These are phyloP conservation scores for Crambe crambe DNA, from an alignment of 37 sponge, comb jelly and placozoan genomes.

Conservation along the genomic window DNA sequence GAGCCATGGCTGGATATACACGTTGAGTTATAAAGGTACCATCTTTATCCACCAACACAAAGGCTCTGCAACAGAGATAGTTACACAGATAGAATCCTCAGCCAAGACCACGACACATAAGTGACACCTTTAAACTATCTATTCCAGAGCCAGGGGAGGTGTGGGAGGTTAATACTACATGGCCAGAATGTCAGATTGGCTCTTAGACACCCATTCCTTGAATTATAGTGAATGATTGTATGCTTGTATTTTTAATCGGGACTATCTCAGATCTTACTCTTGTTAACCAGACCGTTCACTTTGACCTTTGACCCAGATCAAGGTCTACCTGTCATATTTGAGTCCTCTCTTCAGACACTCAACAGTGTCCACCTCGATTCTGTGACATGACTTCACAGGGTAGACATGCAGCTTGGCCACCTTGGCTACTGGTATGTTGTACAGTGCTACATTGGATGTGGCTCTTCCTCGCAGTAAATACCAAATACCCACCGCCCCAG, in stretches of 20 bases:
- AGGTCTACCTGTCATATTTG: conserved; percentile 62
- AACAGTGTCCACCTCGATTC: conserved; percentile 21
- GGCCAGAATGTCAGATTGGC: too few species aligned
- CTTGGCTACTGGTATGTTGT: conserved; percentile 35
- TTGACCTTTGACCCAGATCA: too few species aligned
- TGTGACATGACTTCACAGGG: conserved; percentile 54
- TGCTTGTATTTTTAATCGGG: too few species aligned
- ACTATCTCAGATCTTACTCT: too few species aligned
- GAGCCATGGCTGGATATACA: conserved; percentile 22
- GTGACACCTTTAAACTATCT: too few species aligned
- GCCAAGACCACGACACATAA: too few species aligned
- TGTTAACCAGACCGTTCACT: too few species aligned
- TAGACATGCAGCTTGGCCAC: conserved; percentile 46
- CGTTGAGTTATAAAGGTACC: conserved; percentile 12
- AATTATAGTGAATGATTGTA: too few species aligned
- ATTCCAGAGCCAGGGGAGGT: too few species aligned
- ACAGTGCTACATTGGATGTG: not conserved
- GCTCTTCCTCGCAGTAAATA: conserved; percentile 9
- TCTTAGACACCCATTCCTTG: too few species aligned
- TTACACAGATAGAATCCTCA: too few species aligned
- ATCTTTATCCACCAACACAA: conserved; percentile 40
- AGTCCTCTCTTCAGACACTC: conserved; percentile 35
- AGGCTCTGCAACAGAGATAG: conserved; percentile 21
- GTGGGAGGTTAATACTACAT: too few species aligned
- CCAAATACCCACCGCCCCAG: not conserved